Conservation (phyloP, 2,797 vertebrate species). For the Toxotes lorentzi region DNA sequence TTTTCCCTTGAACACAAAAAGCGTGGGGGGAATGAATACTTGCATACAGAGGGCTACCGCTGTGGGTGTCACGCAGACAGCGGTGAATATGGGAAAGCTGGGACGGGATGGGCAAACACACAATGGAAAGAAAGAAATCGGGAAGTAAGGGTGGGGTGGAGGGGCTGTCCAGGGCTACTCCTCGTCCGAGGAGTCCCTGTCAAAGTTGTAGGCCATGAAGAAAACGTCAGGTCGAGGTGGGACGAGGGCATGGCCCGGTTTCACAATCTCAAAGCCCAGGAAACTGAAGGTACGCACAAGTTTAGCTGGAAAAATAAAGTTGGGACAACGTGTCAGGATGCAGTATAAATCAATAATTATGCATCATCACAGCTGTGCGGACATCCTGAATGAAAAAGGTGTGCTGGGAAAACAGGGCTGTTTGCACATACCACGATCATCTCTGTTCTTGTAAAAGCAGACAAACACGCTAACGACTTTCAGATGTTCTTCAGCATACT, state of each 20-base stretch:
- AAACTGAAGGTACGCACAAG: conserved; percentile 90
- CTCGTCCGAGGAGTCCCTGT: conserved; percentile 89
- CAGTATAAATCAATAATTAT: background rate
- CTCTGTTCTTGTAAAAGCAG: conserved; percentile 90
- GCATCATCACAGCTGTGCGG: background rate
- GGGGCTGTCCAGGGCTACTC: conserved; percentile 80
- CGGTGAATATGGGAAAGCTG: conserved; percentile 36
- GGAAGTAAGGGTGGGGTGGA: conserved; percentile 15
- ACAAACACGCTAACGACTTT: conserved; percentile 88
- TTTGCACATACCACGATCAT: conserved; percentile 85
- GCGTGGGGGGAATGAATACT: conserved; percentile 46
- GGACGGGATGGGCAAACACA: conserved; percentile 39
- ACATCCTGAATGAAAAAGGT: background rate
- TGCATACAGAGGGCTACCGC: conserved; percentile 54
- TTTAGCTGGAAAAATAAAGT: conserved; percentile 76
- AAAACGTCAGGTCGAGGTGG: conserved; percentile 89
- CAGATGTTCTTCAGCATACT: conserved; percentile 90
- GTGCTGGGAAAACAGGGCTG: background rate
- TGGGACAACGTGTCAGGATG: background rate
- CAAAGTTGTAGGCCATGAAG: conserved; percentile 90
- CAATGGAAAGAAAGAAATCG: conserved; percentile 25
- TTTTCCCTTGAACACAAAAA: conserved; percentile 77
- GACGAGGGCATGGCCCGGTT: conserved; percentile 89
- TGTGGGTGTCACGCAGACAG: conserved; percentile 40
- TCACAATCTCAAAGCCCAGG: conserved; percentile 92